Evolutionary conservation across 2,888 invertebrate genomes (phyloP).

Genomic region (Diarsia brunnea): DNA sequence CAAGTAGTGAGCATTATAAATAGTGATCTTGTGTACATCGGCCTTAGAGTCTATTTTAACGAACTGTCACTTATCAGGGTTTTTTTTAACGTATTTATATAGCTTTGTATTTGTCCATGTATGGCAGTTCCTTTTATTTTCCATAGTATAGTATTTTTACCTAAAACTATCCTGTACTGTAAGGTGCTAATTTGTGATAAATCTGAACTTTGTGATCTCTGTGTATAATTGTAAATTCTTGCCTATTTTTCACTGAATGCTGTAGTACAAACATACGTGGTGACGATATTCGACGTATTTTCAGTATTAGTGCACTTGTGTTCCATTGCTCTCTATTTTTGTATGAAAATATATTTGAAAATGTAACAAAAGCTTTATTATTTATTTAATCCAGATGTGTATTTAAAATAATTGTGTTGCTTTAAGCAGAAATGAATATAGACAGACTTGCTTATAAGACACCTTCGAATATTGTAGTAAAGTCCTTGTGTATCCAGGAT

Average conservation of each 20-base stretch:
- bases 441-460: background rate
- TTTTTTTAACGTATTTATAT: slow-evolving; percentile 23
- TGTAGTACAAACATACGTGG: slow-evolving; percentile 80
- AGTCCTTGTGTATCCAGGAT: background rate
- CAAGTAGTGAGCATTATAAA: background rate
- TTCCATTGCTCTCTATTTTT: slow-evolving; percentile 79
- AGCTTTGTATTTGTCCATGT: background rate
- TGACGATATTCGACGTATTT: slow-evolving; percentile 73
- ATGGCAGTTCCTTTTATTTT: slow-evolving; percentile 29
- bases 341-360: slow-evolving; percentile 64
- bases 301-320: slow-evolving; percentile 81
- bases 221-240: slow-evolving; percentile 74
- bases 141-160: slow-evolving; percentile 37
- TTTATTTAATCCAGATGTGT: background rate
- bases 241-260: slow-evolving; percentile 70
- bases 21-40: background rate
- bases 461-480: background rate
- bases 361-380: slow-evolving; percentile 12
- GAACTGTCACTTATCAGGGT: slow-evolving; percentile 7
- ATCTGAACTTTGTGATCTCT: slow-evolving; percentile 78
- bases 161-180: slow-evolving; percentile 40
- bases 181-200: slow-evolving; percentile 81
- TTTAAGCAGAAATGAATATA: background rate
- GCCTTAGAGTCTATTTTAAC: slow-evolving; percentile 13
- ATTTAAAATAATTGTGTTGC: background rate